Evolutionary conservation across 2,113 vertebrate genomes (phyloP), one percentile per base, ranked within the genome.

Genomic region (Ictalurus furcatus): DNA sequence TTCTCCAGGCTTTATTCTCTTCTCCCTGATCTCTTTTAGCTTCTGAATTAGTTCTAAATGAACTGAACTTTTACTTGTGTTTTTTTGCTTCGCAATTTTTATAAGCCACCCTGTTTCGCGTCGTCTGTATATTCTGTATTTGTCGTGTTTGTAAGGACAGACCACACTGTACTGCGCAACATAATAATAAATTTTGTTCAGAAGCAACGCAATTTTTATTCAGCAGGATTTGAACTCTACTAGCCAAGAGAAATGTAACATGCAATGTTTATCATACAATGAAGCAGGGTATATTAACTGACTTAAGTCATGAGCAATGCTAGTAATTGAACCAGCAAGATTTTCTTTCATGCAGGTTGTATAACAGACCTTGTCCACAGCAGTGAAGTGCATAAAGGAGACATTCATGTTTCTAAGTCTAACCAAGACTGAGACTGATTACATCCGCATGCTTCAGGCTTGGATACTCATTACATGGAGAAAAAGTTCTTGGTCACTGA

Each of bases 151-250:
- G 71, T 85, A 44, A 91, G 87, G 63, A 89, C 84, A 78, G 69
- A 67, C 52, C 71, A 87, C 85, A 85, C 69, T 89, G 65, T 89
- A 83, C 82, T 89, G 52, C 76, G 28, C 73, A 74, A 4, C 83
- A 78, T 3, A 88, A 89, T 3, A 88, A 89, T 84, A 58, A 91
- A 91, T 86, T 69, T 61, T 89, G 48, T 84, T 80, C 59, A 85
- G 44, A 65, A 59, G 8, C 30, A 59, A 0, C 48, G 48, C 48
- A 11, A 11, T 52, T 52, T 52, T 52, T 52, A 52, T 52, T 52
- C 48, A 52, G 8, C 48, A 48, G 48, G 71, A 74, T 74, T 48
- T 78, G 8, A 78, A 78, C 12, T 28, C 0, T 74, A 23, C 71
- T 74, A 40, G 44, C 21, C 74, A 48, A 48, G 40, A 48, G 40